Percentiles rank a stretch among this genome's conserved stretches.
phyloP scores from a whole-genome alignment of 1,140 invertebrate genomes.

The Notospermus geniculatus region DNA sequence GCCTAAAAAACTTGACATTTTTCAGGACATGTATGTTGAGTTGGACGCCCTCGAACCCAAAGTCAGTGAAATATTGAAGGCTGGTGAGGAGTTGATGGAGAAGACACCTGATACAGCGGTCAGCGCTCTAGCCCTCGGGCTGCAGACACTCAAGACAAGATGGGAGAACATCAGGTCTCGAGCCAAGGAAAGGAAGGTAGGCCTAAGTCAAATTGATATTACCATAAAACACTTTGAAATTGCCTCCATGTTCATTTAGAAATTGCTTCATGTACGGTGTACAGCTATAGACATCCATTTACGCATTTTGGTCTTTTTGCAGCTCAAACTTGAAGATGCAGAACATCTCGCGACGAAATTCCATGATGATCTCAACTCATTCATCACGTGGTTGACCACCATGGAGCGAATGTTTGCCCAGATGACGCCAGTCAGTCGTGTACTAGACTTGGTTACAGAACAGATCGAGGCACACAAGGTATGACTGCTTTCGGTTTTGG shows the following conservation, averaged over 20 bases:
- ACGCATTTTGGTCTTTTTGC: no score
- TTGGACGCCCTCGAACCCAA: conserved; percentile 86
- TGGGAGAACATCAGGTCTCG: conserved; percentile 86
- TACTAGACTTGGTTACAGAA: conserved; percentile 82
- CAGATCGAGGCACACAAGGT: conserved; percentile 97
- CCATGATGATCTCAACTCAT: conserved; percentile 84
- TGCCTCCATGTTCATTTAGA: no score
- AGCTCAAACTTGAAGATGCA: conserved; percentile 94
- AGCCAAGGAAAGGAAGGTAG: conserved; percentile 90
- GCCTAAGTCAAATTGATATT: no score
- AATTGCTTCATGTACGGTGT: no score
- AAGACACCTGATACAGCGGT: conserved; percentile 72
- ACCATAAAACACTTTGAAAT: no score
- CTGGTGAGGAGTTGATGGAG: conserved; percentile 86
- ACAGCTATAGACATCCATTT: no score
- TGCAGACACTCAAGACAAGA: conserved; percentile 82
- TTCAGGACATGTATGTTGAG: conserved; percentile 66
- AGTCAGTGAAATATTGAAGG: conserved; percentile 83
- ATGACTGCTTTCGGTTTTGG: conserved; percentile 12
- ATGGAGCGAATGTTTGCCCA: conserved; percentile 87
- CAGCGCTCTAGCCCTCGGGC: conserved; percentile 81
- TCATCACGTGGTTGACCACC: conserved; percentile 92
- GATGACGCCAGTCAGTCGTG: conserved; percentile 88
- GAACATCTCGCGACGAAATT: conserved; percentile 81
- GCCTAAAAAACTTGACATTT: no score